Conservation (phyloP, 2,113 vertebrate species). For the Hippocampus guttulatus region DNA sequence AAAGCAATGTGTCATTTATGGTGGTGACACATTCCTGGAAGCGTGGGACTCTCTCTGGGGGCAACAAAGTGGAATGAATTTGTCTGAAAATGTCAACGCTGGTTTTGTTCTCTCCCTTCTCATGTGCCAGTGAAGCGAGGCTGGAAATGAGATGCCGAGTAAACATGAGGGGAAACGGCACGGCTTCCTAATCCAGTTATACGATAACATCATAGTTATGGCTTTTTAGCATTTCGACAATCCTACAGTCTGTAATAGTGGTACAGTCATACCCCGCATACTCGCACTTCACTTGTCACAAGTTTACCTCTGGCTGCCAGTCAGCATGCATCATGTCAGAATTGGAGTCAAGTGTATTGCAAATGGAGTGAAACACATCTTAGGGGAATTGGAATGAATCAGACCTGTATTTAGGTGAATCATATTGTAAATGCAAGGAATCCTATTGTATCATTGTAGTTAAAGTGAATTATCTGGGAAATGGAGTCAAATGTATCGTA, state of each 20-base stretch:
- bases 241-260: too few relatives aligned
- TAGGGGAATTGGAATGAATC: not conserved
- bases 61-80: not conserved
- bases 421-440: not conserved
- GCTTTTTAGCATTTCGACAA: not conserved
- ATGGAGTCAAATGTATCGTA: not conserved
- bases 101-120: conserved; percentile 2
- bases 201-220: not conserved
- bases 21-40: conserved; percentile 3
- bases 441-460: not conserved
- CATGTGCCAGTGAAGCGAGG: not conserved
- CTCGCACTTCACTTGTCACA: not conserved
- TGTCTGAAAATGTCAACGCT: not conserved
- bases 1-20: conserved; percentile 4
- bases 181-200: conserved; percentile 48
- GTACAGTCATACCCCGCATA: too few relatives aligned
- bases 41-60: not conserved
- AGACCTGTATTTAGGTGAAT: too few relatives aligned
- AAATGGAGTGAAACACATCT: not conserved
- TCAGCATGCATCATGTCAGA: not conserved
- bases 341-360: not conserved
- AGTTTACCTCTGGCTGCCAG: not conserved
- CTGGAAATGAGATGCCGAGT: conserved; percentile 18
- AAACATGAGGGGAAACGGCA: conserved; percentile 49
- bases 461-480: not conserved